phyloP scores from a whole-genome alignment of 1,140 invertebrate genomes.

The Oncopodura yosiiana region DNA sequence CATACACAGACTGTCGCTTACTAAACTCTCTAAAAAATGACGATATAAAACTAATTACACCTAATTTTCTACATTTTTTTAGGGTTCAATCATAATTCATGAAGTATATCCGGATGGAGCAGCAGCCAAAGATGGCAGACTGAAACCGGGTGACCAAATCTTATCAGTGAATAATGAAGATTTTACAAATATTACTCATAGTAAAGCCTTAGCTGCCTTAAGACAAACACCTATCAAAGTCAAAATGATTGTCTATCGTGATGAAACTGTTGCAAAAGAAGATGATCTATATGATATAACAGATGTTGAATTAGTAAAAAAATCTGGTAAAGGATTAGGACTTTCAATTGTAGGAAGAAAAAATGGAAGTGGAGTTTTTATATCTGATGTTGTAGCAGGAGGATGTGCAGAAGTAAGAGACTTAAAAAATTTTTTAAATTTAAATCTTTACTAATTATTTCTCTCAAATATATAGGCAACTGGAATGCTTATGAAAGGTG shows the following conservation, averaged over 20 bases:
- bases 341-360: constrained; percentile 80
- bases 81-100: constrained; percentile 83
- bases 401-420: neutral
- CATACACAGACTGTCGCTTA: too few relatives aligned
- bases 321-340: constrained; percentile 83
- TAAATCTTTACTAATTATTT: constrained; percentile 54
- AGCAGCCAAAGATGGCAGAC: constrained; percentile 76
- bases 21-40: neutral
- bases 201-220: constrained; percentile 55
- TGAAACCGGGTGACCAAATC: constrained; percentile 87
- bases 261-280: constrained; percentile 56
- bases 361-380: constrained; percentile 78
- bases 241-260: constrained; percentile 77
- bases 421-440: constrained; percentile 8
- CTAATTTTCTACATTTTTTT: constrained; percentile 35
- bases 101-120: constrained; percentile 89
- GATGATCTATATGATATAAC: constrained; percentile 67
- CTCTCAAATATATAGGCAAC: constrained; percentile 86
- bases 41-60: neutral
- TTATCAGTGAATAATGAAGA: constrained; percentile 63
- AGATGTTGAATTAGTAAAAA: constrained; percentile 82
- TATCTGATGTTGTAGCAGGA: constrained; percentile 68
- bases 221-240: constrained; percentile 64
- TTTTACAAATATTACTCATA: constrained; percentile 57
- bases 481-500: constrained; percentile 82